phyloP scores from a whole-genome alignment of 2,113 vertebrate species.

The Neomonachus schauinslandi region DNA sequence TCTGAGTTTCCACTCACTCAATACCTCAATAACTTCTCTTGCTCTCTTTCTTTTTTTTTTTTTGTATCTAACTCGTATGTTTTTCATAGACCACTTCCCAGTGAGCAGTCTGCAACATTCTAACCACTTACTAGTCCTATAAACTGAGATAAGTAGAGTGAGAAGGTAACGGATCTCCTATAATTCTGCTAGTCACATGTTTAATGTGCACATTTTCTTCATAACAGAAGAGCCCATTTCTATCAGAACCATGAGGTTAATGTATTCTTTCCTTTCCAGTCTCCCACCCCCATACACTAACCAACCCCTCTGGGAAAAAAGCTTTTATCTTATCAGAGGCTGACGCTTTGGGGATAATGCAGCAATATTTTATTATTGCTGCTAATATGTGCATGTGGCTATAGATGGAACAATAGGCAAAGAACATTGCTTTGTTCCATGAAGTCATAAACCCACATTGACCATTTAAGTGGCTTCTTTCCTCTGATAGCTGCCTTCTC shows the following conservation, averaged over 20 bases:
- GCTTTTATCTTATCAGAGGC: slow-evolving; percentile 71
- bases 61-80: background rate
- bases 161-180: background rate
- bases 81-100: slow-evolving; percentile 40
- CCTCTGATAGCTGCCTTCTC: slow-evolving; percentile 67
- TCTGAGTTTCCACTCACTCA: background rate
- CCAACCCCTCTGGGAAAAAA: slow-evolving; percentile 53
- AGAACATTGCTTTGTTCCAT: slow-evolving; percentile 73
- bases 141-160: slow-evolving; percentile 44
- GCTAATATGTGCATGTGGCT: slow-evolving; percentile 80
- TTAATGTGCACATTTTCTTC: background rate
- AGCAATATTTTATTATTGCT: slow-evolving; percentile 80
- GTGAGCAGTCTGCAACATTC: background rate
- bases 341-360: slow-evolving; percentile 77
- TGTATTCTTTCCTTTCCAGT: slow-evolving; percentile 60
- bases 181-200: background rate
- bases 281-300: background rate
- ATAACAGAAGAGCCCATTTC: background rate
- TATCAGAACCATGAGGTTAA: background rate
- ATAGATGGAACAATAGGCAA: slow-evolving; percentile 72
- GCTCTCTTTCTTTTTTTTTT: background rate
- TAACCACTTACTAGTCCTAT: slow-evolving; percentile 38
- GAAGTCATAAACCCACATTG: slow-evolving; percentile 70
- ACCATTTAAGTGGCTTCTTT: slow-evolving; percentile 18
- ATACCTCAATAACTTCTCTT: background rate